Evolutionary conservation across 1,140 invertebrate species (phyloP), one percentile per base, ranked within the genome.

Genomic region (Hirudo medicinalis): DNA sequence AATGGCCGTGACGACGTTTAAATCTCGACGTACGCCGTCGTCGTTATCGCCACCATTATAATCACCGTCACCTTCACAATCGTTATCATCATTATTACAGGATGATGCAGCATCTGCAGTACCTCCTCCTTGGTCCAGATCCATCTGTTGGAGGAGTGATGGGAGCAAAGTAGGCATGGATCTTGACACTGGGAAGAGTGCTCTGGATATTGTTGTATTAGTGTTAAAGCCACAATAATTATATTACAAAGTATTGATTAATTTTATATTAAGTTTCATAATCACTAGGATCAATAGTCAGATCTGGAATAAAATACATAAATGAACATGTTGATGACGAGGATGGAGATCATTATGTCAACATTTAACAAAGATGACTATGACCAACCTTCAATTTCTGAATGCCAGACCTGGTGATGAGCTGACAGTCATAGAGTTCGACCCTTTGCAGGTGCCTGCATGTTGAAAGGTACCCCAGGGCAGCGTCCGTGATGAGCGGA

Each of bases 81-180:
- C 43, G 11, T 49, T 15, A 49, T 49, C 43, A 49, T 8, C 43
- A 15, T 11, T 63, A 49, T 53, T 54, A 70, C 22, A 98, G 89
- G 83, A 98, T 95, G 78, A 90, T 88, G 85, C 95, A 99, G 84
- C 95, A 99, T 75, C 94, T 88, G 84, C 94, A 98, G 82, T 97
- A 97, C 60, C 92, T 86, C 78, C 92, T 92, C 76, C 93, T 85
- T 17, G 90, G 87, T 67, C 90, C 89, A 63, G 89, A 90, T 25
- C 90, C 89, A 40, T 89, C 88, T 22, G 91, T 89, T 27, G 94
- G 95, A 29, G 96, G 96, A 67, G 95, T 98, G 66, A 92, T 90
- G 17, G 96, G 96, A 75, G 96, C 95, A 85, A 99, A 99, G 83
- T 99, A 99, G 54, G 96, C 95, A 83, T 99, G 96, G 74, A 99